Evolutionary conservation across 64 coral and sea anemone species (phyloP).

Genomic region (Dendronephthya gigantea): DNA sequence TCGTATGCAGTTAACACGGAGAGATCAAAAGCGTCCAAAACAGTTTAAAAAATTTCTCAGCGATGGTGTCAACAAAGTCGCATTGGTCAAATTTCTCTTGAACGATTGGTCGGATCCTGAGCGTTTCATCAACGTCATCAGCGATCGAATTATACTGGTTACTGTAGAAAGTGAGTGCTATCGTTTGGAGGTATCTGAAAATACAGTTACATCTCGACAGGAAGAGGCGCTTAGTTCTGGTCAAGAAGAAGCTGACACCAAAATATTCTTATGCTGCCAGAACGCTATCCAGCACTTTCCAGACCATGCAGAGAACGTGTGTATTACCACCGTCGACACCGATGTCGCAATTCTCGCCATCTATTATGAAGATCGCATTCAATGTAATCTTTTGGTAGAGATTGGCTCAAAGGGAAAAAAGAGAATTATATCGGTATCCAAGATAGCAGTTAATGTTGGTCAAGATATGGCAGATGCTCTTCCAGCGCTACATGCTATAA

Average conservation of each 20-base stretch:
- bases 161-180: background rate
- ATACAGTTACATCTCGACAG: background rate
- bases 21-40: slow-evolving; percentile 6
- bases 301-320: background rate
- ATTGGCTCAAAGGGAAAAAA: background rate
- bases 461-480: background rate
- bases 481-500: slow-evolving; percentile 35
- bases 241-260: slow-evolving; percentile 41
- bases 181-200: background rate
- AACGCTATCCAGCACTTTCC: background rate
- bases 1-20: slow-evolving; percentile 11
- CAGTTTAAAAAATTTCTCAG: background rate
- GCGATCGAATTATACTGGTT: background rate
- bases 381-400: background rate
- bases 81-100: background rate
- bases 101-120: slow-evolving; percentile 1
- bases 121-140: background rate
- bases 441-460: background rate
- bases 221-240: slow-evolving; percentile 4
- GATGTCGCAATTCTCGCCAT: slow-evolving; percentile 21
- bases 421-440: background rate
- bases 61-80: slow-evolving; percentile 19
- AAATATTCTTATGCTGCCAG: background rate
- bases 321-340: slow-evolving; percentile 19
- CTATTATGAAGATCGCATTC: background rate